Conservation (phyloP, 2,888 invertebrate species). For the Diadegma fenestrale region DNA sequence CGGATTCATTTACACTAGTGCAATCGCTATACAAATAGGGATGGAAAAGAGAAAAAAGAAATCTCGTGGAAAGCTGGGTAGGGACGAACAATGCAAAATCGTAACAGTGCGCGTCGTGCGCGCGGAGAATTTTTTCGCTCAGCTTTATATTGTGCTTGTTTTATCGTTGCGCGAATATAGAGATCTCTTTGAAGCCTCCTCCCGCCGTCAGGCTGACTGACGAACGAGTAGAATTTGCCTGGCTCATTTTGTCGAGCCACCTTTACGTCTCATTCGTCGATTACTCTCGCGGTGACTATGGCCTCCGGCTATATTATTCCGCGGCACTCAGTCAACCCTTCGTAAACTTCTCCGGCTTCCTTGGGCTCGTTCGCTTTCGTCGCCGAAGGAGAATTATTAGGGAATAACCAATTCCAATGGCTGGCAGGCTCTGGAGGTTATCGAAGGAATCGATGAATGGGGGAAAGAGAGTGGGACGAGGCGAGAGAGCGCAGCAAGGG, state of each 20-base stretch:
- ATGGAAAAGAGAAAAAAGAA: neutral
- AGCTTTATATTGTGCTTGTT: neutral
- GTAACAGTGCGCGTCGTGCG: neutral
- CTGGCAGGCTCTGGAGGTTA: conserved; percentile 65
- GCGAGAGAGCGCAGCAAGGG: neutral
- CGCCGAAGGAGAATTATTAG: conserved; percentile 63
- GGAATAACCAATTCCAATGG: conserved; percentile 69
- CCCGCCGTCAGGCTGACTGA: neutral
- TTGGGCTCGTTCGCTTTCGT: conserved; percentile 27
- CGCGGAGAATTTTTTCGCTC: neutral
- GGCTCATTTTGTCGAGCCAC: conserved; percentile 42
- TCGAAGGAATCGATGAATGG: conserved; percentile 65
- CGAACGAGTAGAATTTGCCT: conserved; percentile 29
- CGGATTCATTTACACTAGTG: neutral
- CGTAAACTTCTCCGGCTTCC: neutral
- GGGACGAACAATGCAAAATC: neutral
- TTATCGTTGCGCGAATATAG: neutral
- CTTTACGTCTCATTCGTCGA: conserved; percentile 55
- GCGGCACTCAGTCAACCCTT: neutral
- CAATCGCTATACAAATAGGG: neutral
- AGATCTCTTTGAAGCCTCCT: neutral
- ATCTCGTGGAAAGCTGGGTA: neutral
- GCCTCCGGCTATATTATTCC: neutral
- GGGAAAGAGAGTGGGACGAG: neutral
- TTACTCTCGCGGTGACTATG: neutral